These are phyloP conservation scores for Ooceraea biroi DNA, from an alignment of 1,140 invertebrate genomes.

Conservation along the genomic window DNA sequence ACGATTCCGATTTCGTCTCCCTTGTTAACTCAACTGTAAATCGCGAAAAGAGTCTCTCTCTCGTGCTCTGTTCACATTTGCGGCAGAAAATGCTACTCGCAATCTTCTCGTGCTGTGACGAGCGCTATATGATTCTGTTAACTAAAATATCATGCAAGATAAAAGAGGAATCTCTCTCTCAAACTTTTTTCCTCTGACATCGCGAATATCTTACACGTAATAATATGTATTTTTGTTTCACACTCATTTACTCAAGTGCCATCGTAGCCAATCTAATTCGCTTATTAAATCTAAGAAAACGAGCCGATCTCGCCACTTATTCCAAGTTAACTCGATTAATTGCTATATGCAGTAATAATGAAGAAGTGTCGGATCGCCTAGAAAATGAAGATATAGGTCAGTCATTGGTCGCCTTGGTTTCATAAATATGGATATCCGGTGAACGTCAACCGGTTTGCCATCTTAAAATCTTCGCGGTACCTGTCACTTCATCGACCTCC, in stretches of 20 bases:
- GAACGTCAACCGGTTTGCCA: constrained; percentile 51
- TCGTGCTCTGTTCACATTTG: constrained; percentile 28
- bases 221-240: neutral
- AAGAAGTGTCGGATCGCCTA: neutral
- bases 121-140: neutral
- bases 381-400: constrained; percentile 35
- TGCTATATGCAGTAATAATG: neutral
- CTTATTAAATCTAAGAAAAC: neutral
- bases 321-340: constrained; percentile 6
- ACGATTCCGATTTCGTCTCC: constrained; percentile 59
- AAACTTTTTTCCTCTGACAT: neutral
- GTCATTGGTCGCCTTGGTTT: constrained; percentile 22
- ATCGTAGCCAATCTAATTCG: too few species aligned
- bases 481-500: constrained; percentile 16
- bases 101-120: neutral
- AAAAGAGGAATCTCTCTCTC: neutral
- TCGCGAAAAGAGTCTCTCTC: constrained; percentile 5
- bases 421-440: constrained; percentile 46
- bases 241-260: neutral
- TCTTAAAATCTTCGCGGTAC: constrained; percentile 25
- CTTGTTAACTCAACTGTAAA: constrained; percentile 59
- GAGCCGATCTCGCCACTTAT: neutral
- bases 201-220: neutral
- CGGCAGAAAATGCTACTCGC: constrained; percentile 24
- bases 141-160: constrained; percentile 1